phyloP scores from a whole-genome alignment of 2,797 vertebrate species.

The Xiphophorus birchmanni region DNA sequence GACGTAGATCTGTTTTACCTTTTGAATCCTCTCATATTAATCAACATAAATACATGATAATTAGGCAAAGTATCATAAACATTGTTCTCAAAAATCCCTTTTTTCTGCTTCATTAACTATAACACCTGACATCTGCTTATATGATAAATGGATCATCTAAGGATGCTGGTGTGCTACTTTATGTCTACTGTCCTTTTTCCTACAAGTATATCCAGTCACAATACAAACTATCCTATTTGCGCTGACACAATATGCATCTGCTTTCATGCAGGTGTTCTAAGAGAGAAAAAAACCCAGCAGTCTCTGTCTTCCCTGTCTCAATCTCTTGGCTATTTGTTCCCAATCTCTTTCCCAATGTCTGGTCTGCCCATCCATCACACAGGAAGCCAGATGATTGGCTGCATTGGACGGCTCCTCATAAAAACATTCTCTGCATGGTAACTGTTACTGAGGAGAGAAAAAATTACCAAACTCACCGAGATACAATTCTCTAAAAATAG shows the following conservation, averaged over 20 bases:
- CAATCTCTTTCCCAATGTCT: slow-evolving; percentile 40
- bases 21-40: slow-evolving; percentile 18
- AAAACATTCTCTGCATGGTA: slow-evolving; percentile 76
- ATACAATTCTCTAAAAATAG: slow-evolving; percentile 79
- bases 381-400: slow-evolving; percentile 69
- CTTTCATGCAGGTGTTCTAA: slow-evolving; percentile 36
- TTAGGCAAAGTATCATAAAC: slow-evolving; percentile 44
- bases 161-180: slow-evolving; percentile 34
- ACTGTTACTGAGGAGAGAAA: slow-evolving; percentile 76
- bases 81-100: slow-evolving; percentile 33
- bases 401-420: slow-evolving; percentile 60
- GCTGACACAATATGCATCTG: not conserved
- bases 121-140: slow-evolving; percentile 45
- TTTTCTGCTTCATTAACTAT: slow-evolving; percentile 46
- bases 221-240: slow-evolving; percentile 10
- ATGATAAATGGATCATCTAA: slow-evolving; percentile 40
- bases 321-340: slow-evolving; percentile 14
- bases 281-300: slow-evolving; percentile 30
- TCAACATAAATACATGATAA: slow-evolving; percentile 40
- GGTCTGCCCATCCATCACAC: slow-evolving; percentile 67
- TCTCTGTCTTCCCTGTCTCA: slow-evolving; percentile 38
- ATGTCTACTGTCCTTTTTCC: slow-evolving; percentile 19
- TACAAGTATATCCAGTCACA: slow-evolving; percentile 2
- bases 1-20: slow-evolving; percentile 6
- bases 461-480: slow-evolving; percentile 75